Evolutionary conservation across 2,797 vertebrate genomes (phyloP).

Genomic region (Malurus leucopterus): DNA sequence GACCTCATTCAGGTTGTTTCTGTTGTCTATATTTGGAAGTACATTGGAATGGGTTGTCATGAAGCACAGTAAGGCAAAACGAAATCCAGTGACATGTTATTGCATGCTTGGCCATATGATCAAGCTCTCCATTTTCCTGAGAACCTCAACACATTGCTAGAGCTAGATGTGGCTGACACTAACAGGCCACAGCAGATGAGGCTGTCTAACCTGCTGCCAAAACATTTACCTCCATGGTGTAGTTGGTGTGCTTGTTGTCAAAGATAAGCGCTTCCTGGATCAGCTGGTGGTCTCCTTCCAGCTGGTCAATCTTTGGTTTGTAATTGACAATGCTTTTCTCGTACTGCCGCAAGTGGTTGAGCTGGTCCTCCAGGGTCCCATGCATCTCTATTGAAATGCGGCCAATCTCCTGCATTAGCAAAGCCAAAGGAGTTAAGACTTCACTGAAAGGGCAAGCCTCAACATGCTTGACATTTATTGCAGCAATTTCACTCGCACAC

Average conservation of each 20-base stretch:
- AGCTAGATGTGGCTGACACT: neutral
- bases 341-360: slow-evolving; percentile 90
- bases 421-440: neutral
- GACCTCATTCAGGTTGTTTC: neutral
- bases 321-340: slow-evolving; percentile 97
- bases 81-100: neutral
- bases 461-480: neutral
- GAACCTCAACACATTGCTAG: neutral
- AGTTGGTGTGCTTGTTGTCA: slow-evolving; percentile 98
- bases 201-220: neutral
- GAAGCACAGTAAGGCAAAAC: neutral
- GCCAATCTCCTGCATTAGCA: slow-evolving; percentile 86
- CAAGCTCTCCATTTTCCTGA: neutral
- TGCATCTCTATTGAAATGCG: slow-evolving; percentile 98
- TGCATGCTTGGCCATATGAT: neutral
- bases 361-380: slow-evolving; percentile 94
- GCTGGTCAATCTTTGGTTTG: slow-evolving; percentile 97
- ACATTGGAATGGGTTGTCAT: neutral
- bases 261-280: slow-evolving; percentile 97
- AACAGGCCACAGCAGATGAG: neutral
- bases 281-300: slow-evolving; percentile 94
- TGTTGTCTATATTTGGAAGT: neutral
- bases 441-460: neutral
- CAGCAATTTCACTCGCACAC: neutral
- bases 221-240: slow-evolving; percentile 91